A percentile compares a stretch with the other conserved stretches of the same genome.
Evolutionary conservation across 2,113 vertebrate genomes (phyloP).

Genomic region (Hylia prasina): DNA sequence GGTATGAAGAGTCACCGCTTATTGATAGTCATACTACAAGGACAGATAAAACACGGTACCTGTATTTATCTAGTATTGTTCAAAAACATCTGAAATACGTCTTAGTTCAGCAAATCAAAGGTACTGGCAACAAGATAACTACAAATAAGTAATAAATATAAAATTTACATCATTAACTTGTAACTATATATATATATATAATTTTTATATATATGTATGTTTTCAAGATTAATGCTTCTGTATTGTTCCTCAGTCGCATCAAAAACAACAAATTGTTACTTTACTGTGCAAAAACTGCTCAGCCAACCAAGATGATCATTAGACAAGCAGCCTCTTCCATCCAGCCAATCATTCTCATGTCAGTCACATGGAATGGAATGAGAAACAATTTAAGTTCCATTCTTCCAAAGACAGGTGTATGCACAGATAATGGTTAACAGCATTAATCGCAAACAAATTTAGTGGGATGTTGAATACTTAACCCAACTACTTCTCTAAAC

Average conservation of each 20-base stretch:
- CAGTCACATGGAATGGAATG: neutral
- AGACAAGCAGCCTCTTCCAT: neutral
- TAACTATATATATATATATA: too few relatives aligned
- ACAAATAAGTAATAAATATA: neutral
- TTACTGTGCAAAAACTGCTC: neutral
- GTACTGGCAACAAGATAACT: neutral
- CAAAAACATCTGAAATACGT: neutral
- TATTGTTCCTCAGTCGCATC: neutral
- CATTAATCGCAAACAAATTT: neutral
- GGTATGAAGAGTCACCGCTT: neutral
- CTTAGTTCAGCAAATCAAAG: neutral
- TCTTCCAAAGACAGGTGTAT: neutral
- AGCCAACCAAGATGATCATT: neutral
- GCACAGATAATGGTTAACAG: neutral
- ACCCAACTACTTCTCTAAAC: neutral
- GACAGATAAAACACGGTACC: neutral
- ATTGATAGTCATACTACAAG: neutral
- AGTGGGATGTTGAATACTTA: neutral
- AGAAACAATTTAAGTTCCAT: neutral
- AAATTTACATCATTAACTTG: neutral
- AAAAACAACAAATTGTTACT: neutral
- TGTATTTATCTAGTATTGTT: neutral
- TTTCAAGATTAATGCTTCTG: neutral
- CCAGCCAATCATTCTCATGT: neutral
- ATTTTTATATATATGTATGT: too few relatives aligned